A percentile compares a stretch with the other conserved stretches of the same genome.
phyloP scores from a whole-genome alignment of 2,797 vertebrate species.

The Odontamblyopus lacepedii region DNA sequence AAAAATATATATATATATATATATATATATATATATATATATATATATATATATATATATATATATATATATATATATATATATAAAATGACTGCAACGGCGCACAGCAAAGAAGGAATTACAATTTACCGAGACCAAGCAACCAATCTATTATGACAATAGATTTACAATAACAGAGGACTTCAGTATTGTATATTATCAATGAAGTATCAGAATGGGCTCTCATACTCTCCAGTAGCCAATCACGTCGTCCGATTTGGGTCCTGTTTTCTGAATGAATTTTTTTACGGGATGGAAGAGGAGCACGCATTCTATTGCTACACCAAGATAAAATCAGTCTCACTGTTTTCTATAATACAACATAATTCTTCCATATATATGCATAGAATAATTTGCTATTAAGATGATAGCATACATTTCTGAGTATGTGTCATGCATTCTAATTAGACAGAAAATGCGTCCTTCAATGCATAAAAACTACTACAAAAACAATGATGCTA shows the following conservation, averaged over 20 bases:
- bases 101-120: conserved; percentile 11
- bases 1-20: not conserved
- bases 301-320: conserved; percentile 44
- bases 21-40: not conserved
- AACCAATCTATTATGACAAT: not conserved
- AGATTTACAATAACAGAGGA: conserved; percentile 25
- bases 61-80: not conserved
- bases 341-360: not conserved
- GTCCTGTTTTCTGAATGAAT: conserved; percentile 76
- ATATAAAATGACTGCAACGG: not conserved
- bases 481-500: not conserved
- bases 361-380: conserved; percentile 2
- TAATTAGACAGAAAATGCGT: not conserved
- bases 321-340: conserved; percentile 18
- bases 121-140: conserved; percentile 36
- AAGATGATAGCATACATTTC: conserved; percentile 14
- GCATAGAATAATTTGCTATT: conserved; percentile 14
- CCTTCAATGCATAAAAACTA: not conserved
- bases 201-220: conserved; percentile 25
- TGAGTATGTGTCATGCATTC: conserved; percentile 15
- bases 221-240: conserved; percentile 55
- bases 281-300: conserved; percentile 49
- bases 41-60: not conserved
- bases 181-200: not conserved
- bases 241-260: conserved; percentile 61